phyloP scores from a whole-genome alignment of 2,797 vertebrate genomes.

The Muscicapa comitata region DNA sequence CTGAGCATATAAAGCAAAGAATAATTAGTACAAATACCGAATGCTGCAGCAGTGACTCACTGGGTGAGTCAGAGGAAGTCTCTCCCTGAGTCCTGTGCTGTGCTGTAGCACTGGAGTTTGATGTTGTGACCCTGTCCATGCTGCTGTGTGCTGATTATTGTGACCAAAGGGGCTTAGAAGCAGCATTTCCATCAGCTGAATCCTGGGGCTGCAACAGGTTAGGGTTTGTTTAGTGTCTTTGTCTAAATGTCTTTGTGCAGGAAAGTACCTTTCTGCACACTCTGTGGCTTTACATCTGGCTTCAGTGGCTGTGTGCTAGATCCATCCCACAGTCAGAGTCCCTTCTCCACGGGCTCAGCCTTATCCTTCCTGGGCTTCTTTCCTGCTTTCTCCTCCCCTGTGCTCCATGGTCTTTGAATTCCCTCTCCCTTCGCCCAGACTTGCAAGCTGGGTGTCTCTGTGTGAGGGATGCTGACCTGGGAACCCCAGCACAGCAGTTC shows the following conservation, averaged over 20 bases:
- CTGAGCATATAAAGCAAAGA: slow-evolving; percentile 43
- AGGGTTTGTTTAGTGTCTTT: neutral
- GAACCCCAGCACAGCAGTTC: neutral
- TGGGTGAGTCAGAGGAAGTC: slow-evolving; percentile 49
- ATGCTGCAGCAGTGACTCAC: slow-evolving; percentile 49
- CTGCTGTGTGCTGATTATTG: neutral
- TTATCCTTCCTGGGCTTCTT: neutral
- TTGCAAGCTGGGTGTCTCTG: rapidly evolving
- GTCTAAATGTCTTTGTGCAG: neutral
- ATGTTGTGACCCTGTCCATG: neutral
- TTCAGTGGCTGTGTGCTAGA: neutral
- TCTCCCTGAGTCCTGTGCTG: neutral
- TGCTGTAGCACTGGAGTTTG: neutral
- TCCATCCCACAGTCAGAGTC: neutral
- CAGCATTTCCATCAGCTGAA: neutral
- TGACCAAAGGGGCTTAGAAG: neutral
- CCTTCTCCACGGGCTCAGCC: neutral
- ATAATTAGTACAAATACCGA: slow-evolving; percentile 40
- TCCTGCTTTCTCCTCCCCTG: neutral
- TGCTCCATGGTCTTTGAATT: neutral
- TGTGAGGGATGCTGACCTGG: rapidly evolving
- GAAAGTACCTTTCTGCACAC: neutral
- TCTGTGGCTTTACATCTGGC: neutral
- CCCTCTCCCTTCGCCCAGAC: neutral
- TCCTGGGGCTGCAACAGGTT: neutral